These are phyloP conservation scores for Epiperipatus broadwayi DNA, from an alignment of 2,888 invertebrate species.

Conservation along the genomic window DNA sequence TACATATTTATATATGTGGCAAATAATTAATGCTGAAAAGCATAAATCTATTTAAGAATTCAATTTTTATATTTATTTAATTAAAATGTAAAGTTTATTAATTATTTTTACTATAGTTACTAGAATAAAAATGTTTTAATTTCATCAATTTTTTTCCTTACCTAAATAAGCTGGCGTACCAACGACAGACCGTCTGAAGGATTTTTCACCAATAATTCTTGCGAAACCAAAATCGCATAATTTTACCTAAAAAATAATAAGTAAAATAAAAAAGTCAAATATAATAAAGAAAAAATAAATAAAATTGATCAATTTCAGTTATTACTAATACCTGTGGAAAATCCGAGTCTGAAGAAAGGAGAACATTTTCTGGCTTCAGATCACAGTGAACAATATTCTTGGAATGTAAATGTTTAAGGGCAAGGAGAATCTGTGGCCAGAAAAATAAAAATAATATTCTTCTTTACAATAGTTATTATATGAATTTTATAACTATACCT, in stretches of 20 bases:
- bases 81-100: too few species aligned
- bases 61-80: too few species aligned
- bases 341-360: constrained; percentile 77
- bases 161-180: constrained; percentile 96
- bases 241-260: constrained; percentile 42
- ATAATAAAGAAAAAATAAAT: too few species aligned
- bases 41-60: too few species aligned
- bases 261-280: not conserved
- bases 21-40: too few species aligned
- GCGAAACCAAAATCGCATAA: constrained; percentile 99
- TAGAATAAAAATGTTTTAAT: too few species aligned
- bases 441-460: constrained; percentile 18
- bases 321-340: constrained; percentile 64
- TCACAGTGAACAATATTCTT: constrained; percentile 98
- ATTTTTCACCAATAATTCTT: constrained; percentile 94
- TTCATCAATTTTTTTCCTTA: too few species aligned
- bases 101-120: too few species aligned
- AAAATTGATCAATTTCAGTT: constrained; percentile 6
- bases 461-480: not conserved
- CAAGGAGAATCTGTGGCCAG: constrained; percentile 84
- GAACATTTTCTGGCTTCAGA: constrained; percentile 90
- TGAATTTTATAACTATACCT: not conserved
- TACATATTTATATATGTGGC: too few species aligned
- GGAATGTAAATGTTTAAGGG: constrained; percentile 87
- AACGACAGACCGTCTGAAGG: constrained; percentile 87